Base-by-base conservation (phyloP, 2,888 invertebrate species). In the Limnephilus auricula region DNA sequence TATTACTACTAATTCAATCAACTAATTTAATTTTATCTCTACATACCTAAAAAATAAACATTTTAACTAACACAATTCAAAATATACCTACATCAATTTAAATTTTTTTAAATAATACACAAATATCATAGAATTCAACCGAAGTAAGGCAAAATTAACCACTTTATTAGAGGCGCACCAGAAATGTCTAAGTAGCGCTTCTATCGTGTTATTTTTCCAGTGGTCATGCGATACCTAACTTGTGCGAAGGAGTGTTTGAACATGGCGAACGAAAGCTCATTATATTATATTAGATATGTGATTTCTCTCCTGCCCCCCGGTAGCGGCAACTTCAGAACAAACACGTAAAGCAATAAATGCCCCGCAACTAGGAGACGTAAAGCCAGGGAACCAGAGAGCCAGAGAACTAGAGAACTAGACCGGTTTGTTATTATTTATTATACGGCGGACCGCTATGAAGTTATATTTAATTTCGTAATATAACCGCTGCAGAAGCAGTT, bases 271-370 rank as follows among this genome's bases (percentile, higher is more conserved):
- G 65, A 45, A 40, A 86, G 86, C 86, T 50, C 65, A 37, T 86
- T 45, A 50, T 40, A 86, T 18, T 86, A 50, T 31, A 65, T 65
- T 65, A 65, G 9, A 65, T 88, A 30, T 50, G 65, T 79, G 88
- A 30, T 50, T 88, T 50, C 50, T n/a, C 50, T 30, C 13, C 31
- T 30, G 45, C 88, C 88, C 30, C 30, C 30, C 30, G 40, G 82
- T 32, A 34, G 32, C 25, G 13, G 18, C 82, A 37, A 34, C 32
- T 32, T 82, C 15, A 25, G 82, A 34, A 34, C 82, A 82, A 32
- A 37, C 9, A 82, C 32, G 34, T 13, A 89, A 89, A 37, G 79
- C 79, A 78, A 34, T 89, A 80, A 89, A 80, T 79, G 89, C 89
- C 89, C 34, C 34, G 25, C 82, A 82, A 37, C 34, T 9, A 25